A percentile compares a stretch with the other conserved stretches of the same genome.
phyloP scores from a whole-genome alignment of 1,140 invertebrate species.

The Drosophila mauritiana region DNA sequence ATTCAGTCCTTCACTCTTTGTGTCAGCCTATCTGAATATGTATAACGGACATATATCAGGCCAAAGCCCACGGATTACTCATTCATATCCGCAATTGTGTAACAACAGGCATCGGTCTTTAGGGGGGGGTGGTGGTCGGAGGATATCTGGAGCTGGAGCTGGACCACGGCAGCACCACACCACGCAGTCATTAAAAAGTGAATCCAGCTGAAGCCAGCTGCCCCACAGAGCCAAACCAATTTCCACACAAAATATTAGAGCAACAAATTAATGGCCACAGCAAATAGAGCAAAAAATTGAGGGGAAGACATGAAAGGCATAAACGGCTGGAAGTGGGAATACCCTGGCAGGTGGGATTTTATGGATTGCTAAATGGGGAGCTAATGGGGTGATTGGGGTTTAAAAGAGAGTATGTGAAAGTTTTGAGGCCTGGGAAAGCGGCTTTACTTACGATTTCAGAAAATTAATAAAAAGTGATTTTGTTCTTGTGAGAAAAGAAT shows the following conservation, averaged over 20 bases:
- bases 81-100: conserved; percentile 83
- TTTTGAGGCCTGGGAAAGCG: not conserved
- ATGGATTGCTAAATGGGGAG: conserved; percentile 14
- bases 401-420: conserved; percentile 5
- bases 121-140: conserved; percentile 10
- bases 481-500: not conserved
- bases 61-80: conserved; percentile 81
- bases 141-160: conserved; percentile 20
- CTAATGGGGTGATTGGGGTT: not conserved
- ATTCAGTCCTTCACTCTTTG: conserved; percentile 22
- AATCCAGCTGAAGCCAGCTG: conserved; percentile 66
- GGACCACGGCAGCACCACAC: conserved; percentile 11
- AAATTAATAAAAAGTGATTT: not conserved
- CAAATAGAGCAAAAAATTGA: conserved; percentile 41
- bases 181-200: conserved; percentile 82
- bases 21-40: conserved; percentile 49
- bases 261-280: conserved; percentile 76
- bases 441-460: not conserved
- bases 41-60: conserved; percentile 79
- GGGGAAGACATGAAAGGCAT: not conserved
- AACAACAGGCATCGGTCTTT: conserved; percentile 37
- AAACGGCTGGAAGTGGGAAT: conserved; percentile 24
- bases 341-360: conserved; percentile 34
- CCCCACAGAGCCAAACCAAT: conserved; percentile 62
- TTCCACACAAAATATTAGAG: conserved; percentile 78